Evolutionary conservation across 1,140 invertebrate genomes (phyloP).

Genomic region (Pseudomyrmex dendroicus): DNA sequence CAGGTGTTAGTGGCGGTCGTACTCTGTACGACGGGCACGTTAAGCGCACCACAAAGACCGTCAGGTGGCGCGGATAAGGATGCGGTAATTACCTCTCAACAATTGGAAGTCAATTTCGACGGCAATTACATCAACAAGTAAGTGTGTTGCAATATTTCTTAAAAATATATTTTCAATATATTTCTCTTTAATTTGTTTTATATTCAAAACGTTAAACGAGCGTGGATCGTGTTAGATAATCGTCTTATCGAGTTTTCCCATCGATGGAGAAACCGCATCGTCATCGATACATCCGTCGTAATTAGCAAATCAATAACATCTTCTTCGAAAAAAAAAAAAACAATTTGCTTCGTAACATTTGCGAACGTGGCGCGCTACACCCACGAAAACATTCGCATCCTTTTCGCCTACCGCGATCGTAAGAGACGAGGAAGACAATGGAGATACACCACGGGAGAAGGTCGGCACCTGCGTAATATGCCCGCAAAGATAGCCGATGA

Average conservation of each 20-base stretch:
- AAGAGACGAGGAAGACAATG: conserved; percentile 57
- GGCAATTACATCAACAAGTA: conserved; percentile 88
- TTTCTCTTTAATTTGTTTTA: too few relatives aligned
- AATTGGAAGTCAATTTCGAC: conserved; percentile 87
- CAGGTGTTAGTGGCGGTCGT: conserved; percentile 81
- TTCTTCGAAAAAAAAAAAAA: neutral
- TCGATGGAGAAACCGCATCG: neutral
- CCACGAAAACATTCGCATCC: conserved; percentile 29
- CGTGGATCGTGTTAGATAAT: neutral
- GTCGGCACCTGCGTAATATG: conserved; percentile 14
- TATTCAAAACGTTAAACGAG: neutral
- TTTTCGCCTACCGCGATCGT: conserved; percentile 35
- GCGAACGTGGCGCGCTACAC: conserved; percentile 19
- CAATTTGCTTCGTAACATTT: conserved; percentile 10
- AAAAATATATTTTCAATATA: neutral
- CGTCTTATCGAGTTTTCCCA: neutral
- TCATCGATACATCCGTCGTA: conserved; percentile 14
- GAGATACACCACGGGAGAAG: conserved; percentile 26
- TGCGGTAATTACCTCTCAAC: conserved; percentile 86
- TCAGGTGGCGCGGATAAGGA: conserved; percentile 81
- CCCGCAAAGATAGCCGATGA: conserved; percentile 39
- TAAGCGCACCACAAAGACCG: conserved; percentile 79
- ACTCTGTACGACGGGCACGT: conserved; percentile 78
- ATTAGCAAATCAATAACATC: conserved; percentile 9
- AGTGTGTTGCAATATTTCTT: conserved; percentile 48